A percentile compares a stretch with the other conserved stretches of the same genome.
These are phyloP conservation scores for Caprella mutica DNA, from an alignment of 2,888 invertebrate species.

Conservation along the genomic window DNA sequence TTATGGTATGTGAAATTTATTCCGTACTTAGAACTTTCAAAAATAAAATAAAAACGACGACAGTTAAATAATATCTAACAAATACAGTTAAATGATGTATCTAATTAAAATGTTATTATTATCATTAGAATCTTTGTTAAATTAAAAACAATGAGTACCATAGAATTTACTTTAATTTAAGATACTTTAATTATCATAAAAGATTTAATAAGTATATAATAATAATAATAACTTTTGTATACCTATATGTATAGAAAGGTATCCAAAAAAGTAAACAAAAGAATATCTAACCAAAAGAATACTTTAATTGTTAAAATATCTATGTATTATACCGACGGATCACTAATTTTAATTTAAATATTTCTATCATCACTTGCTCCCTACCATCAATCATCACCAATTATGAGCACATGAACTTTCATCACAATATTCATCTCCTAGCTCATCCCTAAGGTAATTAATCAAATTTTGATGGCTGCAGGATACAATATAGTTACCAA, in stretches of 20 bases:
- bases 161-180: background rate
- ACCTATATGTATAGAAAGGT: constrained; percentile 5
- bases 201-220: background rate
- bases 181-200: background rate
- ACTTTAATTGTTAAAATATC: background rate
- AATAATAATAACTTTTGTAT: background rate
- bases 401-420: no score
- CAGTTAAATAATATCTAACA: background rate
- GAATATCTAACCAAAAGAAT: background rate
- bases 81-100: no score
- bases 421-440: no score
- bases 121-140: background rate
- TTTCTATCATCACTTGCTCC: no score
- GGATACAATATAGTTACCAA: no score
- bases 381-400: no score
- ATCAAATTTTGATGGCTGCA: no score
- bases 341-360: no score
- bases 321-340: background rate
- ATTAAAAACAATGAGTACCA: background rate
- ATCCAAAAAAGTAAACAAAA: background rate
- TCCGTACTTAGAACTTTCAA: background rate
- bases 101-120: background rate
- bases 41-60: background rate
- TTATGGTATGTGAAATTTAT: background rate
- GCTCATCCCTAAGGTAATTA: no score